Conservation (phyloP, 64 coral and sea anemone genomes). For the Cladopsammia gracilis region DNA sequence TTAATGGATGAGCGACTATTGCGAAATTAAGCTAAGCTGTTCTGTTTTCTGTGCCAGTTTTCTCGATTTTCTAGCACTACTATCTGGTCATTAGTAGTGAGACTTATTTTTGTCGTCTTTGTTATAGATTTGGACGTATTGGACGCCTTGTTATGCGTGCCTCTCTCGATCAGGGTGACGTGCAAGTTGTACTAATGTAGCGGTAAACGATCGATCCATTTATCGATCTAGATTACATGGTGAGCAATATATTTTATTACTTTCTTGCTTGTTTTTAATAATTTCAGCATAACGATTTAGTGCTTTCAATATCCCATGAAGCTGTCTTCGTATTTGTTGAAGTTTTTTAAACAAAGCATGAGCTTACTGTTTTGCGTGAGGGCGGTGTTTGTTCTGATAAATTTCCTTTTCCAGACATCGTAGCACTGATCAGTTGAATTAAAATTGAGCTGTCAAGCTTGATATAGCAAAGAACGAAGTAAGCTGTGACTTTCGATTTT, state of each 20-base stretch:
- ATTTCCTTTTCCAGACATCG: too few species aligned
- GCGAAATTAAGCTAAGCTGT: too few species aligned
- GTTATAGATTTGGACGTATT: slow-evolving; percentile 95
- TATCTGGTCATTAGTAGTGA: neutral
- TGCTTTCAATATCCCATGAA: too few species aligned
- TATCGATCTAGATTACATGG: slow-evolving; percentile 97
- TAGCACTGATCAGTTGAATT: too few species aligned
- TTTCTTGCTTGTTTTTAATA: neutral
- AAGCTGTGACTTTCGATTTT: too few species aligned
- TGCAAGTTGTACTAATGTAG: slow-evolving; percentile 87
- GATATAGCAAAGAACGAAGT: too few species aligned
- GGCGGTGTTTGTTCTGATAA: too few species aligned
- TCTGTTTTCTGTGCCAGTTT: neutral
- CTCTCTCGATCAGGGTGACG: slow-evolving; percentile 73
- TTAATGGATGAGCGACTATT: slow-evolving; percentile 87
- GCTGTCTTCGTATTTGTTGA: too few species aligned
- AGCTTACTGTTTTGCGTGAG: too few species aligned
- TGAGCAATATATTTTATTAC: slow-evolving; percentile 23
- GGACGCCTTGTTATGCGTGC: slow-evolving; percentile 94
- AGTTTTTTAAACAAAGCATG: too few species aligned
- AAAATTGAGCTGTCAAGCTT: too few species aligned
- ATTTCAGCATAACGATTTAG: neutral
- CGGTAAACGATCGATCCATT: slow-evolving; percentile 97
- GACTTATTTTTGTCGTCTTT: slow-evolving; percentile 35
- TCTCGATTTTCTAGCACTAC: neutral